Evolutionary conservation across 2,113 vertebrate genomes (phyloP), one percentile per base, ranked within the genome.

Genomic region (Takifugu bimaculatus): DNA sequence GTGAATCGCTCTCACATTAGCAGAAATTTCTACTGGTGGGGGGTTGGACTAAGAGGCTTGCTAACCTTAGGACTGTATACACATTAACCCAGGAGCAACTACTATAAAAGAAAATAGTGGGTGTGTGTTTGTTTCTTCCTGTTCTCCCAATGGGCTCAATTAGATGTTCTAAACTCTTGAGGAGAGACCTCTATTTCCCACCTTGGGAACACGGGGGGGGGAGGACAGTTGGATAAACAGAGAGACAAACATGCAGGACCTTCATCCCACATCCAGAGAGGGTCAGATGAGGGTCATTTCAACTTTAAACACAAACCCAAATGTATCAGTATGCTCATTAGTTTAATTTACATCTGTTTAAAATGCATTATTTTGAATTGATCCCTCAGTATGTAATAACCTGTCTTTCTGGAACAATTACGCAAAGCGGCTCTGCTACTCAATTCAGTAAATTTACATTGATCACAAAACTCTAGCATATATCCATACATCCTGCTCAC

Each of bases 131-230:
- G 59, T 39, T 39, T 4, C 20, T 65, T 50, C 29, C 43, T 71
- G 50, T 20, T 51, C 25, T 87, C 84, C 85, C 87, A 28, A 14
- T 55, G 77, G 77, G 48, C 68, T 85, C 68, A 88, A 87, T 89
- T 88, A 90, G 65, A 68, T 0, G 28, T 29, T 60, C 43, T 58
- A 32, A 55, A 68, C 54, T 25, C 35, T 59, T 14, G 44, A 60
- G 50, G 66, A 75, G 77, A 57, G 74, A 78, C 63, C 57, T 57
- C 49, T 27, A 39, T 1, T 3, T 68, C 60, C 45, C 44, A 29
- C 59, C 50, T 74, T 74, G 32, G 65, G 29, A 39, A 45, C 45
- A 35, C 10, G 39, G 28, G 43, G 20, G 20, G 3, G 42, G 4
- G 39, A 49, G 57, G 39, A 50, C 13, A 2, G n/a, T 3, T 13